Evolutionary conservation across 2,113 vertebrate genomes (phyloP).

Genomic region (Zosterops japonicus): DNA sequence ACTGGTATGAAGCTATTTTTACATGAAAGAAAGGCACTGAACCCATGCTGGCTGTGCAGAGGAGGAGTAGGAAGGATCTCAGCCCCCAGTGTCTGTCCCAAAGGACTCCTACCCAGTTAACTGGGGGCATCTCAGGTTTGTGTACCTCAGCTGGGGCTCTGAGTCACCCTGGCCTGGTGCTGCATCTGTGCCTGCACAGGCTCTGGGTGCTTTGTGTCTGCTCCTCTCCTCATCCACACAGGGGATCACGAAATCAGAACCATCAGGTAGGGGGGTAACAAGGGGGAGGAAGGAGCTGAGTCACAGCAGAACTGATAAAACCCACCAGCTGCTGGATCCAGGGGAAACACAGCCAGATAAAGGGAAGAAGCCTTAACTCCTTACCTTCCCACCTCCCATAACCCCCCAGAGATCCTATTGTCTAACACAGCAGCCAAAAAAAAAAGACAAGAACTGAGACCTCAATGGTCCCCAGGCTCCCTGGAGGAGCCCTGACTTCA

Average conservation of each 20-base stretch:
- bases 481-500: accelerated
- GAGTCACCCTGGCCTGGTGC: neutral
- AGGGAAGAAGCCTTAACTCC: neutral
- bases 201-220: neutral
- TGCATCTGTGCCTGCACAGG: neutral
- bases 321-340: neutral
- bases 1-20: neutral
- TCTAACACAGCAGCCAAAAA: neutral
- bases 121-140: neutral
- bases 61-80: neutral
- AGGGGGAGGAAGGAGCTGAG: neutral
- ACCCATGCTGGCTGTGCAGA: neutral
- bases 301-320: constrained; percentile 21
- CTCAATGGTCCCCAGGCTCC: neutral
- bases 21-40: neutral
- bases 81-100: neutral
- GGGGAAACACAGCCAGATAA: neutral
- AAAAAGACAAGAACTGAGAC: neutral
- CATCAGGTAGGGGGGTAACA: neutral
- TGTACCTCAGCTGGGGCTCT: neutral
- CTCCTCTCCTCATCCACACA: neutral
- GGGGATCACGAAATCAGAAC: neutral
- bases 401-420: neutral
- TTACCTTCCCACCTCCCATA: neutral
- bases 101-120: neutral